Conservation (phyloP, 2,888 invertebrate species). For the Monopis laevigella region DNA sequence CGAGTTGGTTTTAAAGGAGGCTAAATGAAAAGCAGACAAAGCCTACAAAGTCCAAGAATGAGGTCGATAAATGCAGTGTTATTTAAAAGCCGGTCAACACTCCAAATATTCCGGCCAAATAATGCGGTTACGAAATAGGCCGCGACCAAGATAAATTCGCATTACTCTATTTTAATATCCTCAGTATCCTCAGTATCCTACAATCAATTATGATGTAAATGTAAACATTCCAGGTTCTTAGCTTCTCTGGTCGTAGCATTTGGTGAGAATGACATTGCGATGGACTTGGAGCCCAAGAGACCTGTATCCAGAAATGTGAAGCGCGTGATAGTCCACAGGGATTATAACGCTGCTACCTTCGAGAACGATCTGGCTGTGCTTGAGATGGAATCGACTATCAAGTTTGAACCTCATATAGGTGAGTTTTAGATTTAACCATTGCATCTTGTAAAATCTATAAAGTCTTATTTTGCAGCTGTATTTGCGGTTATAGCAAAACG, state of each 20-base stretch:
- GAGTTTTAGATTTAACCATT: constrained; percentile 26
- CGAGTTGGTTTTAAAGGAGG: too few species aligned
- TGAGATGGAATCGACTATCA: constrained; percentile 84
- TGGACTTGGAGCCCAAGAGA: constrained; percentile 80
- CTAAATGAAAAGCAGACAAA: too few species aligned
- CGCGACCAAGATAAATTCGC: too few species aligned
- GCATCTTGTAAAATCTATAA: neutral
- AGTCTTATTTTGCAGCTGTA: too few species aligned
- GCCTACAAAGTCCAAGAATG: too few species aligned
- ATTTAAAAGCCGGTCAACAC: neutral
- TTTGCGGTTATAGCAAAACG: too few species aligned
- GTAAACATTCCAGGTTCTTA: constrained; percentile 70
- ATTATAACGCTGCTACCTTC: constrained; percentile 90
- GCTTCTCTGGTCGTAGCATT: constrained; percentile 91
- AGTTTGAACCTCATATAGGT: constrained; percentile 87
- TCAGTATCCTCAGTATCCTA: too few species aligned
- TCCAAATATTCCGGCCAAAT: too few species aligned
- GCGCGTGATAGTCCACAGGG: constrained; percentile 86
- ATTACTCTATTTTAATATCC: too few species aligned
- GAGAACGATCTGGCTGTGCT: constrained; percentile 91
- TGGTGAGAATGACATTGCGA: constrained; percentile 90
- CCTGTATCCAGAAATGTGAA: constrained; percentile 85
- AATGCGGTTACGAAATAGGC: too few species aligned
- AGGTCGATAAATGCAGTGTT: too few species aligned
- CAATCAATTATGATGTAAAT: too few species aligned